Conservation (phyloP, 2,888 invertebrate species). For the Byasa hedistus region DNA sequence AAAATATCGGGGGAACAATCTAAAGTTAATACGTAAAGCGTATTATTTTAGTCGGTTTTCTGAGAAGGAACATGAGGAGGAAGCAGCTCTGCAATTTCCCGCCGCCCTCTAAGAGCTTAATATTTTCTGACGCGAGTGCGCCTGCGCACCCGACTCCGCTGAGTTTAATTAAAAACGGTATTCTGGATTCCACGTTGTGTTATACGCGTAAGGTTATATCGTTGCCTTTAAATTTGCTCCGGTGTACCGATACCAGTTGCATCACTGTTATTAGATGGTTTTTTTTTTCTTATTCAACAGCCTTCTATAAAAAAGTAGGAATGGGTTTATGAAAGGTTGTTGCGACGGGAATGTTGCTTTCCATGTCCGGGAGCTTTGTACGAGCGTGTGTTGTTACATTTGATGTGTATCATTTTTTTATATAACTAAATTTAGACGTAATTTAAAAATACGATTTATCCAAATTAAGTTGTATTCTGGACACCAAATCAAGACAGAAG, state of each 20-base stretch:
- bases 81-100: conserved; percentile 47
- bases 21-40: conserved; percentile 48
- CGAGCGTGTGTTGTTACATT: background rate
- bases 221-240: conserved; percentile 23
- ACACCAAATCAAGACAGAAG: too few relatives aligned
- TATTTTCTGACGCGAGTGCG: conserved; percentile 58
- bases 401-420: too few relatives aligned
- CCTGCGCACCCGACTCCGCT: conserved; percentile 43
- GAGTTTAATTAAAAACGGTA: conserved; percentile 71
- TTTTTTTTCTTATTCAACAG: conserved; percentile 3
- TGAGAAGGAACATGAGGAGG: conserved; percentile 45
- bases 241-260: conserved; percentile 24
- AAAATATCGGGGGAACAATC: conserved; percentile 42
- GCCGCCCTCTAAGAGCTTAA: conserved; percentile 53
- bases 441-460: too few relatives aligned
- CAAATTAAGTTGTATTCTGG: too few relatives aligned
- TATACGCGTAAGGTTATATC: conserved; percentile 34
- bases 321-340: conserved; percentile 1
- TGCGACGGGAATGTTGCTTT: background rate
- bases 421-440: too few relatives aligned
- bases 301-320: conserved; percentile 10
- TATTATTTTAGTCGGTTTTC: conserved; percentile 45
- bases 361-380: background rate
- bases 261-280: conserved; percentile 5
- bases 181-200: conserved; percentile 47